Evolutionary conservation across 2,113 vertebrate species (phyloP).

Genomic region (Syngnathus typhle): DNA sequence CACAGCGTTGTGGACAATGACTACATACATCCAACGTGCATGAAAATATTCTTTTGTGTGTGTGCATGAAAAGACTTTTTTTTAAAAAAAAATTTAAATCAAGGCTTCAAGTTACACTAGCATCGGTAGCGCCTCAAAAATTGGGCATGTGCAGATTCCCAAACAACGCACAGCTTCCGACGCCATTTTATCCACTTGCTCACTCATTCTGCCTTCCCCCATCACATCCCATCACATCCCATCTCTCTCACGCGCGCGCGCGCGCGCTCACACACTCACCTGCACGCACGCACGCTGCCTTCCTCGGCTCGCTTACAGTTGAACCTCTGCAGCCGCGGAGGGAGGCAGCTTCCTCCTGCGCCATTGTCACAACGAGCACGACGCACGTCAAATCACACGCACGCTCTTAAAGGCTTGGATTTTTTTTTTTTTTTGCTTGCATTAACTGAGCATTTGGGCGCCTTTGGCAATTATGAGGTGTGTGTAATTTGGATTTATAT

Average conservation of each 20-base stretch:
- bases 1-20: not conserved
- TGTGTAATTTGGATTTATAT: constrained; percentile 16
- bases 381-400: constrained; percentile 37
- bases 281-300: constrained; percentile 48
- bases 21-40: not conserved
- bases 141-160: constrained; percentile 35
- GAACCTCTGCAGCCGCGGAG: constrained; percentile 29
- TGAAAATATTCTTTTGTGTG: not conserved
- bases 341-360: constrained; percentile 12
- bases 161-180: constrained; percentile 68
- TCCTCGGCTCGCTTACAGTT: constrained; percentile 32
- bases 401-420: constrained; percentile 9
- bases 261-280: constrained; percentile 56
- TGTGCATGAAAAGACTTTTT: no score
- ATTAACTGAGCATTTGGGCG: not conserved
- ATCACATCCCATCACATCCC: constrained; percentile 61
- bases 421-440: not conserved
- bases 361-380: constrained; percentile 21
- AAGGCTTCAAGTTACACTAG: constrained; percentile 2
- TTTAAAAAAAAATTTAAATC: no score
- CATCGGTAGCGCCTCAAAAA: constrained; percentile 32
- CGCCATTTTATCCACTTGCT: constrained; percentile 85
- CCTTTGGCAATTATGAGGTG: not conserved
- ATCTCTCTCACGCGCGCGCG: constrained; percentile 53
- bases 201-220: constrained; percentile 68